These are phyloP conservation scores for Mus spretus DNA, from an alignment of 2,797 vertebrate species.

Conservation along the genomic window DNA sequence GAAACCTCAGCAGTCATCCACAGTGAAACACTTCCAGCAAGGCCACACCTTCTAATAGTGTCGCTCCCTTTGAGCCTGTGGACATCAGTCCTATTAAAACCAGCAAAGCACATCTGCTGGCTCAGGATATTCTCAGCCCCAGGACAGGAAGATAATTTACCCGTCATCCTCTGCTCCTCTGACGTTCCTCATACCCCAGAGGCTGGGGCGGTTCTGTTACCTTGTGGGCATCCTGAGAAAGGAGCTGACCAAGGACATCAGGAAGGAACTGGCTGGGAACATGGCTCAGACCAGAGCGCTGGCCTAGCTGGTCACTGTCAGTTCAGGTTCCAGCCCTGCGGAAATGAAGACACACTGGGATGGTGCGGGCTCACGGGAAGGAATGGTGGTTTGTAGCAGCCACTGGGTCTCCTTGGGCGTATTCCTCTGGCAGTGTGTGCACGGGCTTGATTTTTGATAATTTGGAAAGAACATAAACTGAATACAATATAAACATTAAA, in stretches of 20 bases:
- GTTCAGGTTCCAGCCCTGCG: neutral
- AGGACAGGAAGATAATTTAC: neutral
- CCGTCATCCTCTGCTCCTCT: neutral
- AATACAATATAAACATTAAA: constrained; percentile 56
- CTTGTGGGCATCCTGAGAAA: neutral
- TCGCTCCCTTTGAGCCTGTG: neutral
- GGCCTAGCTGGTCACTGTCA: neutral
- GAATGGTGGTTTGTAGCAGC: neutral
- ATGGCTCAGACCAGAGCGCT: neutral
- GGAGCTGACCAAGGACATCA: neutral
- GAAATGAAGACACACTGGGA: neutral
- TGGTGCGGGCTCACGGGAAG: neutral
- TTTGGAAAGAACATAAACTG: constrained; percentile 23
- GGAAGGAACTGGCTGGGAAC: neutral
- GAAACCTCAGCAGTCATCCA: neutral
- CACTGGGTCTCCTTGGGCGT: neutral
- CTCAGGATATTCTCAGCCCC: neutral
- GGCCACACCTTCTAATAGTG: neutral
- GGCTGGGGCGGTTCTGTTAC: neutral
- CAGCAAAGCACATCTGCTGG: neutral
- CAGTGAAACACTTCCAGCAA: neutral
- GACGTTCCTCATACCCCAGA: neutral
- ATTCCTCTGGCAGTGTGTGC: neutral
- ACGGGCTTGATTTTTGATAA: constrained; percentile 12
- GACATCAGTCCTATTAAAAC: neutral